Percentiles rank a stretch among this genome's conserved stretches.
phyloP scores from a whole-genome alignment of 2,113 vertebrate genomes.

The Coptodon bakossiorum region DNA sequence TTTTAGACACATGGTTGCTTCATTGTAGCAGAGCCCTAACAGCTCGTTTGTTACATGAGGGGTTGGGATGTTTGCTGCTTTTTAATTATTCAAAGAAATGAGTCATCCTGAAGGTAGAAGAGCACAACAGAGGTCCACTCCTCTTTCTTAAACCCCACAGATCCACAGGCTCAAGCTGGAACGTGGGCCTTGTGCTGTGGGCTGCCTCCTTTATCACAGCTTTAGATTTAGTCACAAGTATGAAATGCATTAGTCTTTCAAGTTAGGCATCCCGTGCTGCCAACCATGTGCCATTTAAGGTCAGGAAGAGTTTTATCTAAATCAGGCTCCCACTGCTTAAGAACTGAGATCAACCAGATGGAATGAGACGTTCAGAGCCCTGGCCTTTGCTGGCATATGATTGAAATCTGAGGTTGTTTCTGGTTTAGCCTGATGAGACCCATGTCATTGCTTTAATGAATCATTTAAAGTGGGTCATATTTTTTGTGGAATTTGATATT shows the following conservation, averaged over 20 bases:
- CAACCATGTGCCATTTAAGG: conserved; percentile 40
- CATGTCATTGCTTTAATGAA: not conserved
- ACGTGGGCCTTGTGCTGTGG: not conserved
- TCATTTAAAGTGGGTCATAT: not conserved
- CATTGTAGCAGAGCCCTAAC: not conserved
- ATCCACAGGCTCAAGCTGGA: not conserved
- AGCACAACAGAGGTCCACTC: not conserved
- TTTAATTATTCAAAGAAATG: not conserved
- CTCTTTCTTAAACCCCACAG: not conserved
- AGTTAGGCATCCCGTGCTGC: not conserved
- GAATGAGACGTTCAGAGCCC: conserved; percentile 12
- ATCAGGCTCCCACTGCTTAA: conserved; percentile 9
- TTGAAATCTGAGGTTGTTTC: conserved; percentile 34
- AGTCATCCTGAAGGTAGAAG: not conserved
- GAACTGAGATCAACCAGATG: conserved; percentile 38
- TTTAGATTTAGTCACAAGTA: conserved; percentile 24
- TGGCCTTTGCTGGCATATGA: conserved; percentile 19
- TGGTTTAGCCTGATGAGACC: conserved; percentile 46
- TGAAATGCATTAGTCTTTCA: conserved; percentile 26
- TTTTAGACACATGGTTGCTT: not conserved
- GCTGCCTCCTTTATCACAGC: conserved; percentile 16
- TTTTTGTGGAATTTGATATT: not conserved
- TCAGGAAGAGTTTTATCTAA: conserved; percentile 43
- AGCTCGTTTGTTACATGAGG: not conserved
- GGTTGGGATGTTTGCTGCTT: not conserved